Conservation (phyloP, 2,113 vertebrate species). For the Corythoichthys intestinalis region DNA sequence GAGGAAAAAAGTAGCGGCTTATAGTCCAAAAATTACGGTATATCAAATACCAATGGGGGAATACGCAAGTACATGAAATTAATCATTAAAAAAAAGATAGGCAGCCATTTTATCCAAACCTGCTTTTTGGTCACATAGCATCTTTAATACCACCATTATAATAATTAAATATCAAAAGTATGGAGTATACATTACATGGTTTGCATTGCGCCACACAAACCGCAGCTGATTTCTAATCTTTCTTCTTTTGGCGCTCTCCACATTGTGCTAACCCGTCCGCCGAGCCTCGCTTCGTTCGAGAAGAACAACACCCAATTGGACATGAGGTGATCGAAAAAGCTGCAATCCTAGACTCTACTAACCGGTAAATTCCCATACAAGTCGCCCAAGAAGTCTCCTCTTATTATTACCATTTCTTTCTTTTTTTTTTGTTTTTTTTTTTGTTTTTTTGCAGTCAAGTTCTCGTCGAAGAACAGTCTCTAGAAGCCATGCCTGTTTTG, state of each 20-base stretch:
- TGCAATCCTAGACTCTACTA: constrained; percentile 72
- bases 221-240: constrained; percentile 62
- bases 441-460: constrained; percentile 69
- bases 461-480: constrained; percentile 73
- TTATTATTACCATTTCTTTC: constrained; percentile 51
- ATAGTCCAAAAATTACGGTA: too few relatives aligned
- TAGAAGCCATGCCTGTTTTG: constrained; percentile 77
- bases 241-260: constrained; percentile 53
- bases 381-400: constrained; percentile 59
- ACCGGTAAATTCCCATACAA: constrained; percentile 71
- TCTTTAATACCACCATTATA: constrained; percentile 76
- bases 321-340: constrained; percentile 72
- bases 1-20: too few relatives aligned
- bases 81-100: too few relatives aligned
- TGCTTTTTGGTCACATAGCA: constrained; percentile 68
- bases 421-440: constrained; percentile 26
- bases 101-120: not conserved
- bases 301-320: constrained; percentile 73
- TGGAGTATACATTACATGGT: constrained; percentile 75
- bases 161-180: constrained; percentile 76
- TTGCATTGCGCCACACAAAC: constrained; percentile 73
- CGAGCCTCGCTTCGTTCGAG: constrained; percentile 63
- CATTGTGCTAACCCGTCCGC: constrained; percentile 72
- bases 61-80: too few relatives aligned
- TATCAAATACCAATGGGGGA: not conserved